Base-by-base conservation (phyloP, 2,888 invertebrate species). In the Aplocera efformata region DNA sequence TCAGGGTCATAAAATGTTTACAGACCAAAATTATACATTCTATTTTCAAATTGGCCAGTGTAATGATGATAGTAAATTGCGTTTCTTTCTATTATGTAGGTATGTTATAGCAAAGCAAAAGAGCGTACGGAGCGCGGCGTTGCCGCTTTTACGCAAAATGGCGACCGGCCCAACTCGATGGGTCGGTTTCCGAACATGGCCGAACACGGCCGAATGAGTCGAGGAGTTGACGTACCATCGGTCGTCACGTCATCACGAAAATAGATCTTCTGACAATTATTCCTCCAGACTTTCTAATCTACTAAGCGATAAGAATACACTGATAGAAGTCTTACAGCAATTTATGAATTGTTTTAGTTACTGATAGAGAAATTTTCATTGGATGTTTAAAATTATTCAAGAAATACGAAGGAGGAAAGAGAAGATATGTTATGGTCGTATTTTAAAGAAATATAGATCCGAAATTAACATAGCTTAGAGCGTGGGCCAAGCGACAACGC, bases 121-220 rank as follows among this genome's bases (percentile, higher is more conserved):
- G 46, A 50, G 44, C 34, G 62, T 2, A 17, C 13, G 64, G 56
- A 50, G 53, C 53, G 83, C 85, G 73, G 72, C 74, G 86, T 85
- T 86, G 86, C 85, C 86, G 71, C 50, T 72, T 62, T 63, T 68
- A 69, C 65, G 56, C 50, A 44, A 56, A 66, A 52, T 33, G 50
- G 57, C 45, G 33, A 22, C 35, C 23, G 51, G 42, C 48, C 58
- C 61, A 58, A 63, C 60, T 61, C 69, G 67, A 67, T 63, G 67
- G 68, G 72, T 67, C 62, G 67, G 67, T 62, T 49, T 50, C 64
- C 72, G 73, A 70, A 53, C 34, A 40, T 40, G 32, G 32, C 63
- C 75, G 76, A 72, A 46, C 42, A 20, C 24, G 45, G 45, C 61
- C 77, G 78, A 74, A 48, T 41, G 32, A 42, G 28, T 27, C 61